Evolutionary conservation across 2,797 vertebrate genomes (phyloP).

Genomic region (Artibeus lituratus): DNA sequence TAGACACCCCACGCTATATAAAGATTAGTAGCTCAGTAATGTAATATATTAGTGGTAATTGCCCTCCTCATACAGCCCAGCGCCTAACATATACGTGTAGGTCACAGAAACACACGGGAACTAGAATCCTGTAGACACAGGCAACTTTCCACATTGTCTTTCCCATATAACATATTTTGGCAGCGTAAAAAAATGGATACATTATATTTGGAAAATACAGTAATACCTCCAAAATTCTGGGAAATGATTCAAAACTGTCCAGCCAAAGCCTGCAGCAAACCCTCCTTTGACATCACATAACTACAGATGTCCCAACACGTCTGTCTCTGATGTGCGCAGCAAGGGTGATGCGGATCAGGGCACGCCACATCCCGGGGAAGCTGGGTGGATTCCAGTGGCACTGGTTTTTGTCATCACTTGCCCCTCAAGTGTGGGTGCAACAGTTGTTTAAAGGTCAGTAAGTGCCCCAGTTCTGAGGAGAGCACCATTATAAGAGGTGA

Average conservation of each 20-base stretch:
- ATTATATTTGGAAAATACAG: slow-evolving; percentile 38
- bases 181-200: neutral
- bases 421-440: neutral
- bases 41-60: neutral
- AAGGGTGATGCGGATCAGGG: neutral
- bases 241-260: slow-evolving; percentile 35
- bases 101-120: neutral
- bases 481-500: neutral
- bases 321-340: neutral
- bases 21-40: neutral
- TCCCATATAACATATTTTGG: neutral
- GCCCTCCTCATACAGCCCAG: neutral
- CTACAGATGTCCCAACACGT: neutral
- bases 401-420: neutral
- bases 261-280: slow-evolving; percentile 9
- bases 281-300: neutral
- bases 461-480: neutral
- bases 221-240: neutral
- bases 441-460: neutral
- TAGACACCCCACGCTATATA: neutral
- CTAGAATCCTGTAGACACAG: neutral
- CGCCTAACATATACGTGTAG: neutral
- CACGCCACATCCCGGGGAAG: neutral
- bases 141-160: neutral
- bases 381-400: neutral